Evolutionary conservation across 2,888 invertebrate species (phyloP).

Genomic region (Nemotelus pantherinus): DNA sequence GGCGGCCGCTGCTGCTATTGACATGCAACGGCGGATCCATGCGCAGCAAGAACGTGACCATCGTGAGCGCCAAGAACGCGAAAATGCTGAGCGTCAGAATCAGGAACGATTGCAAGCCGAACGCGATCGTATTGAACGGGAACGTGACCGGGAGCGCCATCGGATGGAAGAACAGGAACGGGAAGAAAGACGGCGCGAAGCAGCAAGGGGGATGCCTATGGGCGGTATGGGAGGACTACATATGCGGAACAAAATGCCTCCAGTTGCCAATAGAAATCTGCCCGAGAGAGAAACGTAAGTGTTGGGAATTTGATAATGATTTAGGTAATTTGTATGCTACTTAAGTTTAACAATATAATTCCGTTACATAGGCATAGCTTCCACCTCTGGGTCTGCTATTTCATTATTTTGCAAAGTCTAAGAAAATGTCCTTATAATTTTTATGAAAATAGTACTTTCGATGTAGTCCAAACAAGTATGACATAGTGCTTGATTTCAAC

Average conservation of each 20-base stretch:
- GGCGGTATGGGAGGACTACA: constrained; percentile 60
- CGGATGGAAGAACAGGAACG: constrained; percentile 57
- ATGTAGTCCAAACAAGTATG: no score
- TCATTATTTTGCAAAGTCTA: no score
- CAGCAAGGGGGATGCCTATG: constrained; percentile 59
- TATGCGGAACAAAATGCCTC: constrained; percentile 55
- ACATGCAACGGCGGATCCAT: constrained; percentile 56
- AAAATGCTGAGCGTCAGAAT: constrained; percentile 59
- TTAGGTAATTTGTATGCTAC: constrained; percentile 41
- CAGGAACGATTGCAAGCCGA: constrained; percentile 60
- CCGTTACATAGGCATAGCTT: no score
- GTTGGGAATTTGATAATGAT: constrained; percentile 1
- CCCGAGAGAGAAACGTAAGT: constrained; percentile 57
- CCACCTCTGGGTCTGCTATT: no score
- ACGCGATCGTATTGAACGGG: constrained; percentile 57
- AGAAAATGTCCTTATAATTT: no score
- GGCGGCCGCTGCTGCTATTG: constrained; percentile 53
- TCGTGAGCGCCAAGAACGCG: constrained; percentile 59
- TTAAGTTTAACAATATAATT: no score
- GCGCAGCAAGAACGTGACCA: constrained; percentile 61
- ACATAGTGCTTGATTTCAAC: no score
- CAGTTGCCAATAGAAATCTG: constrained; percentile 60
- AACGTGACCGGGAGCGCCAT: constrained; percentile 55
- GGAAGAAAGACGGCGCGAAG: constrained; percentile 56
- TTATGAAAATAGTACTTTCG: no score